Evolutionary conservation across 1,140 invertebrate species (phyloP), one percentile per base, ranked within the genome.

Genomic region (Vanessa tameamea): DNA sequence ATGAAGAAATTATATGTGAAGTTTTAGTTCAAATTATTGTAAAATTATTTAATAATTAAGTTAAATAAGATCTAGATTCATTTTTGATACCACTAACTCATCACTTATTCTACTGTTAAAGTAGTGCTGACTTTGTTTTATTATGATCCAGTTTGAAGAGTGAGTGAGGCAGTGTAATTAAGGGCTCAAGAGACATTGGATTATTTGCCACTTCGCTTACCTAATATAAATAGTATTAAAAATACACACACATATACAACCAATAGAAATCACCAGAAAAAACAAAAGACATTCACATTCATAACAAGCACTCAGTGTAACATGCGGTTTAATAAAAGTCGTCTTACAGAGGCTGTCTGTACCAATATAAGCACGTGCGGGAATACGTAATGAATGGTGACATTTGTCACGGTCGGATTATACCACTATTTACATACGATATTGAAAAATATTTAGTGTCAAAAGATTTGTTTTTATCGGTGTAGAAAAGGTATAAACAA

Each of bases 251-350:
- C 16, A 16, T 6, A 9, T 53, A 7, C 50, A n/a, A 20, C 20
- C n/a, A 20, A 12, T 23, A 26, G 20, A 5, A 11, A 12, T 23
- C 11, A 13, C 50, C 16, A 23, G 50, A 26, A 68, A 20, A 69
- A 50, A 37, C 55, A 50, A 37, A 63, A 69, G 6, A 31, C 20
- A 65, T 72, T 65, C 61, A 43, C 51, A 72, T 72, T 68, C 66
- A 68, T 68, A 68, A 15, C 57, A 43, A 11, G 66, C 55, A 50
- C 31, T 5, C 64, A 15, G 57, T 71, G 69, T 72, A 72, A 61
- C 37, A 63, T 20, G 53, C 76, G 69, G 50, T 76, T 78, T 79
- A 76, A 79, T 79, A 79, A 79, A 79, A 79, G 64, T 71, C 71
- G 75, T 64, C 75, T 72, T 76, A 76, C 74, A 72, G 67, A 70